phyloP scores from a whole-genome alignment of 2,113 vertebrate species.

The Climacteris rufus region DNA sequence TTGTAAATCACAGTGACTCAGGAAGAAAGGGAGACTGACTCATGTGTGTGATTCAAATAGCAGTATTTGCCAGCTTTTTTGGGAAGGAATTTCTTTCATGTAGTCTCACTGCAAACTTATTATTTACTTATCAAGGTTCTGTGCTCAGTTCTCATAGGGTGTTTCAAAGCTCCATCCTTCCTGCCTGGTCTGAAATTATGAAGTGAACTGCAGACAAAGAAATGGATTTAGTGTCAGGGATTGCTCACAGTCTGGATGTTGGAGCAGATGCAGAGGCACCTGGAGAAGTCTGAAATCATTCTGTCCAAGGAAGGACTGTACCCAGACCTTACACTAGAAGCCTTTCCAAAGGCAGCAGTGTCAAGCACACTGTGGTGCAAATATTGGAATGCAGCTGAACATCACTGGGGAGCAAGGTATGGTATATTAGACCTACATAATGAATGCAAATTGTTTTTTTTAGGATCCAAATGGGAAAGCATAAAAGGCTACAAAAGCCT shows the following conservation, averaged over 20 bases:
- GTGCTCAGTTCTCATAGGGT: background rate
- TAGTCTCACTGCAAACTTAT: background rate
- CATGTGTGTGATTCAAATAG: background rate
- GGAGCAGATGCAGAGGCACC: background rate
- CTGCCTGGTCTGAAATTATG: background rate
- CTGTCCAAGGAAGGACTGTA: background rate
- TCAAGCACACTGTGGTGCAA: background rate
- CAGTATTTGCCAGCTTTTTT: background rate
- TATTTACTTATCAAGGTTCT: background rate
- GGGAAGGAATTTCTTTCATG: background rate
- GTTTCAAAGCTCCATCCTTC: background rate
- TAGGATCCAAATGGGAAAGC: slow-evolving; percentile 16
- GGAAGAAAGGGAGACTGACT: background rate
- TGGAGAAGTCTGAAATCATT: background rate
- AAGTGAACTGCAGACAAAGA: background rate
- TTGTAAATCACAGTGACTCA: background rate
- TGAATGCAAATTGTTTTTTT: slow-evolving; percentile 12
- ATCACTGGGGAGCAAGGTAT: background rate
- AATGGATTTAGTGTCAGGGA: background rate
- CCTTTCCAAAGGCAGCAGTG: background rate
- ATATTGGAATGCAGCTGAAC: background rate
- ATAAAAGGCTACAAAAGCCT: slow-evolving; percentile 10
- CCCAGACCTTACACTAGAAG: background rate
- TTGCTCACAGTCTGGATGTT: background rate
- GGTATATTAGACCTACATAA: background rate